Evolutionary conservation across 2,113 vertebrate species (phyloP), one percentile per base, ranked within the genome.

Genomic region (Noctilio leporinus): DNA sequence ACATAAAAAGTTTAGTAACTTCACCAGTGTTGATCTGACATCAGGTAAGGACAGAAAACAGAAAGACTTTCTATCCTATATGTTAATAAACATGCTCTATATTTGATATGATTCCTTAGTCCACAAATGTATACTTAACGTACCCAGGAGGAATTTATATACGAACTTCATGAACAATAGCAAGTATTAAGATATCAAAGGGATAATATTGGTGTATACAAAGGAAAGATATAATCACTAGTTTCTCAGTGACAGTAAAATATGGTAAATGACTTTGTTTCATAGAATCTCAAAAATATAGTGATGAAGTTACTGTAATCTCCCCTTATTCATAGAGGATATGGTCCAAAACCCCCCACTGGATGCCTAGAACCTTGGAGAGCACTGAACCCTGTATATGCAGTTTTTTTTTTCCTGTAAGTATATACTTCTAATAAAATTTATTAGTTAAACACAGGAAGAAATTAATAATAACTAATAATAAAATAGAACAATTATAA

Each of bases 221-320:
- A 67, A 92, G 28, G 38, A 77, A 89, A 94, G 91, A 89, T 95
- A 70, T 45, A 47, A 94, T 86, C 11, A 9, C 20, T 87, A 89
- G 35, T 65, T 95, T 43, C 91, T 97, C 57, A 67, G 80, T 93
- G 96, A 1, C 95, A 86, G 94, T 93, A 95, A 97, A 96, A 75
- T 91, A 67, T 35, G 88, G 83, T 94, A 98, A 97, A 95, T 97
- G 88, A 94, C 93, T 97, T 93, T 89, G 88, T 94, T 96, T 93
- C 94, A 84, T 69, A 94, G 83, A 97, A 90, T 82, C 33, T 89
- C 70, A 22, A 70, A 70, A 82, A 53, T 3, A 77, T 30, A 89
- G 22, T 81, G 10, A 70, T 4, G 7, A 12, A 40, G 55, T 30
- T 51, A 59, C 35, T 43, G 16, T 28, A 17, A 26, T 57, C 53